Evolutionary conservation across 2,888 invertebrate genomes (phyloP), one percentile per base, ranked within the genome.

Genomic region (Machimus rusticus): DNA sequence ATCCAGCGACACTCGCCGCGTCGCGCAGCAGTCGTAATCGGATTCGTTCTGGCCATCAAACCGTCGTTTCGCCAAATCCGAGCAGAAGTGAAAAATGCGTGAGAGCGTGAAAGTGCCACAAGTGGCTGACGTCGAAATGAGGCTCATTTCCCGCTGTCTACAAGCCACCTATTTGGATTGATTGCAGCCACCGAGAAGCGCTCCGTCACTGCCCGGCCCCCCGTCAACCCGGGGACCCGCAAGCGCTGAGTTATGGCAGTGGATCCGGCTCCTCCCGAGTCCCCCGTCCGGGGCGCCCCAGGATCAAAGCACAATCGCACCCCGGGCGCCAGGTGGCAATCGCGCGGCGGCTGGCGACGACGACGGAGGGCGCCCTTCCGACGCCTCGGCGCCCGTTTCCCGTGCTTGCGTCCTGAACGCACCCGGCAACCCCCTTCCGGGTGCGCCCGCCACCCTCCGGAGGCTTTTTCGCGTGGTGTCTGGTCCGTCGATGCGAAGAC

Each of bases 251-350:
- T 78, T 78, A 28, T 66, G 28, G 66, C 8, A 66, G 43, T 14
- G 16, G 43, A 46, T 14, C 43, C 43, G 14, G 16, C 66, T 28
- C 23, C 66, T 28, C 23, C 78, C 78, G 19, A 43, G 2, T 23
- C 23, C 14, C 3, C 9, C 77, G 34, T n/a, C n/a, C n/a, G 14
- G 39, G 6, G n/a, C 55, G 28, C 23, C 51, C 8, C 23, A 34
- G 39, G 31, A 81, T 55, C 51, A 39, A 57, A 81, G 39, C 28
- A 81, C 55, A 81, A 81, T 34, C 81, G 55, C 16, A 55, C 81
- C 81, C 81, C 46, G 34, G 19, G 81, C 55, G 55, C 81, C 81
- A 81, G 81, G 81, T 81, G 81, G 81, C 31, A 81, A 81, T 81
- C 81, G 81, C 81, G 34, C 6, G 34, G 34, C 1, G 55, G 81